Base-by-base conservation (phyloP, 2,113 vertebrate genomes). In the Corapipo altera region DNA sequence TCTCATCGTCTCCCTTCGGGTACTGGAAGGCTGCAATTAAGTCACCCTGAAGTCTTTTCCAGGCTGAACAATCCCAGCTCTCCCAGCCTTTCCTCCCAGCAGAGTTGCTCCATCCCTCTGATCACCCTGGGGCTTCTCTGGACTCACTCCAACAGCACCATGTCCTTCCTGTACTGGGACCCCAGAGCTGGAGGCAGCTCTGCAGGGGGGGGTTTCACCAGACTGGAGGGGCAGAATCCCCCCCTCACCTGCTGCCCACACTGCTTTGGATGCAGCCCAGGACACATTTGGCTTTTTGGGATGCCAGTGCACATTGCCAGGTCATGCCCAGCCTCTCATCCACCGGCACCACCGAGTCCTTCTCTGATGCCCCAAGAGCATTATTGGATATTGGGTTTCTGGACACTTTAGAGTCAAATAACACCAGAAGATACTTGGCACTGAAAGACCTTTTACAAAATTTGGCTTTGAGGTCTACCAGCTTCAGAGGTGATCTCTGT, bases 1-100 rank as follows among this genome's bases (percentile, higher is more conserved):
- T 20, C 32, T 49, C 27, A 2, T 23, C 0, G 0, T 8, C 21
- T 43, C 15, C 1, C 0, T 61, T 33, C 18, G 49, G 41, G 21
- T 7, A 0, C 54, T 54, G 46, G 39, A 35, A 75, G 2, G 20
- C 26, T 43, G 22, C n/a, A 55, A 2, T 49, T 6, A 5, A 18
- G 3, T 55, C 21, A 55, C 15, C n/a, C 21, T 22, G 27, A 1
- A 43, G 11, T 5, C 14, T 76, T 75, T 4, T 62, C 48, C 48
- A 43, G 48, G 12, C 5, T 62, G 30, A 49, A 13, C 14, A 62
- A 33, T 16, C 9, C 14, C 5, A 37, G 1, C 9, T 64, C 1
- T 33, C 35, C 1, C 79, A 64, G 9, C 5, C 22, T 90, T 84
- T 5, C 21, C 64, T 76, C 41, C 0, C 35, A 49, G 41, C 14